Conservation (phyloP, 2,113 vertebrate genomes). For the Chunga burmeisteri region DNA sequence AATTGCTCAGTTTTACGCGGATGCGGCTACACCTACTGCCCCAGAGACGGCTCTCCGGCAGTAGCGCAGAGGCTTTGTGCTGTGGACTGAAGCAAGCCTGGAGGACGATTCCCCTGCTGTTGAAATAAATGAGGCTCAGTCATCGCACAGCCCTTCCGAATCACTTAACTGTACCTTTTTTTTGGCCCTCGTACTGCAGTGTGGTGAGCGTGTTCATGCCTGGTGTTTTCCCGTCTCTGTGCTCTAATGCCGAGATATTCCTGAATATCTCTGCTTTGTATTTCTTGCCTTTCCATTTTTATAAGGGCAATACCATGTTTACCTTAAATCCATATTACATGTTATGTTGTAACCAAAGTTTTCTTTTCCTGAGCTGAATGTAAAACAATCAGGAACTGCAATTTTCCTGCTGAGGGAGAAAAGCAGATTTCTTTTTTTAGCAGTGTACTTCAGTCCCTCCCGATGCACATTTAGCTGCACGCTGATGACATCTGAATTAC, state of each 20-base stretch:
- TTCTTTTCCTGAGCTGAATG: not conserved
- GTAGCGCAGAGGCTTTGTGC: not conserved
- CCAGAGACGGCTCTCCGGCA: slow-evolving; percentile 41
- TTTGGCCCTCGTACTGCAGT: not conserved
- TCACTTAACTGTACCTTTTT: accelerated
- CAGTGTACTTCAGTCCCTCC: not conserved
- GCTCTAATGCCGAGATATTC: accelerated
- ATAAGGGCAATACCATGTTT: not conserved
- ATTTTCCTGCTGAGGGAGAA: not conserved
- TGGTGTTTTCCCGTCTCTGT: not conserved
- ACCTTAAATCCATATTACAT: accelerated
- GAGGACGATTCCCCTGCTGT: too few relatives aligned
- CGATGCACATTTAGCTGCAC: not conserved
- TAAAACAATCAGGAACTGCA: not conserved
- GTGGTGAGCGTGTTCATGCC: not conserved
- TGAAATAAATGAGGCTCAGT: not conserved
- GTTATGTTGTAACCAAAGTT: slow-evolving; percentile 21
- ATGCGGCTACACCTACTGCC: slow-evolving; percentile 50
- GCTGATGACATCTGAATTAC: not conserved
- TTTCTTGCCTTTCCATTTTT: not conserved
- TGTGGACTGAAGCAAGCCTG: not conserved
- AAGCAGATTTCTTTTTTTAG: not conserved
- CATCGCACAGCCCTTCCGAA: not conserved
- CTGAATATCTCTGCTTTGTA: not conserved
- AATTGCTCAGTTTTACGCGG: slow-evolving; percentile 82